Conservation (phyloP, 2,797 vertebrate species). For the Phalloptychus januarius region DNA sequence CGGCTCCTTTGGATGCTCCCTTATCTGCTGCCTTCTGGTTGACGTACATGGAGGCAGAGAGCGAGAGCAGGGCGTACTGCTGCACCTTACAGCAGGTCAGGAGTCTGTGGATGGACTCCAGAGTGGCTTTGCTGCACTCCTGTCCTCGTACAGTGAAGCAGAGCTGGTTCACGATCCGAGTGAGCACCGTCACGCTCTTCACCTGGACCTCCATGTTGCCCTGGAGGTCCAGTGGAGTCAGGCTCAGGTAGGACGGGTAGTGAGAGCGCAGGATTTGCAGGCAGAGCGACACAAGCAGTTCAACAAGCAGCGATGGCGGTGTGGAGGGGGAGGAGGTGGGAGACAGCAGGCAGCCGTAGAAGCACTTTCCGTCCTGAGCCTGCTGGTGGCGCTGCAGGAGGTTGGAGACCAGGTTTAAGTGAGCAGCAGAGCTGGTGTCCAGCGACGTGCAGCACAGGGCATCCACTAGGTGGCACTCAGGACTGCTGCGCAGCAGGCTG, state of each 20-base stretch:
- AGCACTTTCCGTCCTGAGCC: conserved; percentile 87
- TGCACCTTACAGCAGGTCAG: conserved; percentile 89
- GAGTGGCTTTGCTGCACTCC: conserved; percentile 28
- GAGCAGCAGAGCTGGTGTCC: conserved; percentile 92
- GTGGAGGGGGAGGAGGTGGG: conserved; percentile 72
- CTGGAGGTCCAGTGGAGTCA: conserved; percentile 86
- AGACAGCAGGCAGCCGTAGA: conserved; percentile 87
- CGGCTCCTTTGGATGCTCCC: conserved; percentile 35
- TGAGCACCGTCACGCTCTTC: conserved; percentile 94
- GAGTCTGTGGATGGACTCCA: conserved; percentile 81
- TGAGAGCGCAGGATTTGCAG: conserved; percentile 92
- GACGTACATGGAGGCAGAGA: conserved; percentile 92
- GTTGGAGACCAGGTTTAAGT: conserved; percentile 94
- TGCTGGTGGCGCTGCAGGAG: conserved; percentile 94
- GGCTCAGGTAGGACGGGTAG: conserved; percentile 88
- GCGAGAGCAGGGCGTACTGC: conserved; percentile 89
- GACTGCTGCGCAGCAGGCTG: conserved; percentile 89
- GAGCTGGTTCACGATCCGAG: conserved; percentile 86
- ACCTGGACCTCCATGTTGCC: conserved; percentile 96
- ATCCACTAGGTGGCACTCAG: conserved; percentile 88
- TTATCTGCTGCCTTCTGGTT: conserved; percentile 84
- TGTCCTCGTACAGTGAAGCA: conserved; percentile 69
- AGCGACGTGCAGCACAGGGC: conserved; percentile 88
- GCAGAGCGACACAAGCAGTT: conserved; percentile 91
- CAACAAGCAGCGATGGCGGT: conserved; percentile 86